Base-by-base conservation (phyloP, 2,888 invertebrate genomes). In the Corythucha ciliata region DNA sequence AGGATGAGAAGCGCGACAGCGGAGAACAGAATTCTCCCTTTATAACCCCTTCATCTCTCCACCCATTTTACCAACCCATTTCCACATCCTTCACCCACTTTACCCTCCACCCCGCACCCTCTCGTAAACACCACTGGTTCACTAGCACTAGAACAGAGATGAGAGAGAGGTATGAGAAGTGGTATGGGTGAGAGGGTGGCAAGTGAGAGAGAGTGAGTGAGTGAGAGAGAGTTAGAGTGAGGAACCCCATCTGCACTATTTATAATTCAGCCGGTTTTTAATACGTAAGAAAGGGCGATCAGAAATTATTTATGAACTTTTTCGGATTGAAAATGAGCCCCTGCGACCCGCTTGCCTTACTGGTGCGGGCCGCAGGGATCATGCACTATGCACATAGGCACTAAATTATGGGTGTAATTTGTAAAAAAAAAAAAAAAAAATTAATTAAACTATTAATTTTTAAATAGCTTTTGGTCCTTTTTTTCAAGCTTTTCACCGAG, bases 291-390 rank as follows among this genome's bases (percentile, higher is more conserved):
- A 51, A 44, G 44, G 45, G 34, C 45, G 32, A 51, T 37, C 44
- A 45, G 45, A 55, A 55, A 55, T 55, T 52, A 55, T 55, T 55
- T 55, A 55, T 55, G 55, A 55, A 55, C 55, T 55, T 52, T 48
- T 55, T 44, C 48, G 48, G 42, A 51, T 51, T 48, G 53, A 25
- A 48, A 48, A 53, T 44, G 40, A 21, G 29, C 14, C 32, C 52
- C 41, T 8, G 24, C 36, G 22, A 34, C 21, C 26, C 34, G 25
- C 45, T 34, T 34, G 18, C 40, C 32, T 10, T 14, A 16, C 22
- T 26, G 1, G 6, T 14, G 24, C 14, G 22, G 24, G 22, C 24
- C 26, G 26, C 48, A 48, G 49, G 41, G 49, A 32, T 41, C 40
- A 32, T 49, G 41, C 21, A 41, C 42, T 49, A 49, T 41, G 41